These are phyloP conservation scores for Parelbella ahira DNA, from an alignment of 2,888 invertebrate species.

Conservation along the genomic window DNA sequence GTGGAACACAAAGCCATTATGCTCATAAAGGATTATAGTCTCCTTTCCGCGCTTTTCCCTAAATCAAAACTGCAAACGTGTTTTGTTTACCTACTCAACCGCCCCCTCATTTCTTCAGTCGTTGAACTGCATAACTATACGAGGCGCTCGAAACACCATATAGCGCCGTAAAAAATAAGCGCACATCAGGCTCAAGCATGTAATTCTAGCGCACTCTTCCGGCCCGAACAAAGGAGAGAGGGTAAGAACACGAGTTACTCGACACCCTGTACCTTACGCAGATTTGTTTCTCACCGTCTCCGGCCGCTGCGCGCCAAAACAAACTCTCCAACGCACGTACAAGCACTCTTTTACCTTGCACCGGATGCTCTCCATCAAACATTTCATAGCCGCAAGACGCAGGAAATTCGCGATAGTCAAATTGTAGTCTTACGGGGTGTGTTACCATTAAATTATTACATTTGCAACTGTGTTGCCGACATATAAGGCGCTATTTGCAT, in stretches of 20 bases:
- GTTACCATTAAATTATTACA: slow-evolving; percentile 74
- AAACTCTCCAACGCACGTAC: slow-evolving; percentile 49
- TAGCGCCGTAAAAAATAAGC: slow-evolving; percentile 79
- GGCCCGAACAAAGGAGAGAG: slow-evolving; percentile 79
- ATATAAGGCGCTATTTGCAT: slow-evolving; percentile 70
- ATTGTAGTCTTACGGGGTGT: slow-evolving; percentile 78
- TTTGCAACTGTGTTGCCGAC: slow-evolving; percentile 69
- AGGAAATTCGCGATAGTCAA: slow-evolving; percentile 81
- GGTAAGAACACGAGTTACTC: slow-evolving; percentile 81
- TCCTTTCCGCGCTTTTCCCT: slow-evolving; percentile 43
- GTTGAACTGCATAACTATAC: slow-evolving; percentile 77
- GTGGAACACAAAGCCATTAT: slow-evolving; percentile 30
- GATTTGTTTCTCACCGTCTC: slow-evolving; percentile 75
- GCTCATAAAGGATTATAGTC: slow-evolving; percentile 34
- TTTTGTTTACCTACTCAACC: slow-evolving; percentile 64
- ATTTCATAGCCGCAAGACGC: slow-evolving; percentile 56
- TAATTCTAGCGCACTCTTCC: slow-evolving; percentile 81
- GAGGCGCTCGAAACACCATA: slow-evolving; percentile 71
- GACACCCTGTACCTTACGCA: slow-evolving; percentile 79
- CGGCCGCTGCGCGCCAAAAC: slow-evolving; percentile 46
- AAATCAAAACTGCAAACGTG: slow-evolving; percentile 62
- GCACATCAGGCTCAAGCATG: slow-evolving; percentile 80
- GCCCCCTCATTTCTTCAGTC: slow-evolving; percentile 72
- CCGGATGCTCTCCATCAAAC: slow-evolving; percentile 47
- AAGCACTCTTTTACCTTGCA: slow-evolving; percentile 51